These are phyloP conservation scores for Homarus gammarus DNA, from an alignment of 2,888 invertebrate species.

Conservation along the genomic window DNA sequence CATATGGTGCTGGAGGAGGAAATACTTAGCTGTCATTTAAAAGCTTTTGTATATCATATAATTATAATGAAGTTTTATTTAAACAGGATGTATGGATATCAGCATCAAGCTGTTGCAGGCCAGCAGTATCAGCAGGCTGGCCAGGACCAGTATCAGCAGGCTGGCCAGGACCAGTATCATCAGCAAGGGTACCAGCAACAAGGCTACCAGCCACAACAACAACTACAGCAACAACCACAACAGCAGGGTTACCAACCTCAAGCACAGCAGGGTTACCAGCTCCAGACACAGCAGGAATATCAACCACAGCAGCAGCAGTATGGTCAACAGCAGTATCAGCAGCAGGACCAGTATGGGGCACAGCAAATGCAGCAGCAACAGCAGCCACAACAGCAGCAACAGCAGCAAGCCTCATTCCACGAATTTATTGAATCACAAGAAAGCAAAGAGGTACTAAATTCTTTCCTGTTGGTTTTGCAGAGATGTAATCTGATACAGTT, in stretches of 20 bases:
- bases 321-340: slow-evolving; percentile 48
- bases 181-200: slow-evolving; percentile 36
- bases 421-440: slow-evolving; percentile 75
- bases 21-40: background rate
- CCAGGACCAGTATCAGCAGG: slow-evolving; percentile 48
- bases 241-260: slow-evolving; percentile 40
- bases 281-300: slow-evolving; percentile 46
- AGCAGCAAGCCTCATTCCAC: slow-evolving; percentile 63
- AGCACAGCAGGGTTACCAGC: slow-evolving; percentile 22
- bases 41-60: background rate
- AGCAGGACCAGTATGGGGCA: slow-evolving; percentile 61
- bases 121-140: slow-evolving; percentile 49
- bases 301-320: slow-evolving; percentile 52
- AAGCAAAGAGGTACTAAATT: slow-evolving; percentile 73
- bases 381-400: slow-evolving; percentile 56
- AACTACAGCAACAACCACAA: slow-evolving; percentile 10
- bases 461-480: no score
- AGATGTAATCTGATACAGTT: no score
- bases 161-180: slow-evolving; percentile 28
- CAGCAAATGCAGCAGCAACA: slow-evolving; percentile 50
- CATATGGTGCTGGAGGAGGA: background rate
- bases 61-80: background rate
- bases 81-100: slow-evolving; percentile 7
- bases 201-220: background rate
- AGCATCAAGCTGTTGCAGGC: slow-evolving; percentile 42